Evolutionary conservation across 2,797 vertebrate species (phyloP), one percentile per base, ranked within the genome.

Genomic region (Acanthornis magna): DNA sequence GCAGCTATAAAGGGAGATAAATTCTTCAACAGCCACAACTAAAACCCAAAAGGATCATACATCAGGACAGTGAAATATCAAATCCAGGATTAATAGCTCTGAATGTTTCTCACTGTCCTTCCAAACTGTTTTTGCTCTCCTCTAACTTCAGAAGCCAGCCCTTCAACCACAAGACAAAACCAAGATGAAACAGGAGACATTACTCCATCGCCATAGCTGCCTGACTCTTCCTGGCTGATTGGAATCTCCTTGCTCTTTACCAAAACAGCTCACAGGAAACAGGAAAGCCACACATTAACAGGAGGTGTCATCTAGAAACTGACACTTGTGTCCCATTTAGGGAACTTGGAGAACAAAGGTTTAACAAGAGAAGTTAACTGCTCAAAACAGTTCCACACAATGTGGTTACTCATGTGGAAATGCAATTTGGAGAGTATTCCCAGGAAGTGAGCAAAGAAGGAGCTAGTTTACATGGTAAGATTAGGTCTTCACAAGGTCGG

Each of bases 401-500:
- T 0, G 0, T 0, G 1, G 47, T 45, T 72, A 34, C 7, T n/a
- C 57, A 6, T 0, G 14, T 53, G 34, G 53, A 74, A 74, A 53
- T 18, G 32, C 0, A 0, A 66, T 53, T 8, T 34, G 45, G 51
- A 76, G 60, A 22, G 20, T 30, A 32, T 66, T 54, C 30, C 5
- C 6, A 36, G 19, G 36, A 42, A 21, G 18, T 53, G 38, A 88
- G 71, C 29, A 61, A 72, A 20, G 18, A 42, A 6, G 9, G 14
- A 57, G 34, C 34, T 0, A 0, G n/a, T 40, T 87, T 48, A 48
- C 16, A 6, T 5, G 32, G 20, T 2, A 43, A 21, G 21, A 40
- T 58, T 43, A 51, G 19, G 21, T 53, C 36, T 57, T 2, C 27
- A 58, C 9, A 5, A 6, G 15, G 54, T 45, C 38, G 32, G 57